phyloP scores from a whole-genome alignment of 2,888 invertebrate species.

The Diabrotica balteata region DNA sequence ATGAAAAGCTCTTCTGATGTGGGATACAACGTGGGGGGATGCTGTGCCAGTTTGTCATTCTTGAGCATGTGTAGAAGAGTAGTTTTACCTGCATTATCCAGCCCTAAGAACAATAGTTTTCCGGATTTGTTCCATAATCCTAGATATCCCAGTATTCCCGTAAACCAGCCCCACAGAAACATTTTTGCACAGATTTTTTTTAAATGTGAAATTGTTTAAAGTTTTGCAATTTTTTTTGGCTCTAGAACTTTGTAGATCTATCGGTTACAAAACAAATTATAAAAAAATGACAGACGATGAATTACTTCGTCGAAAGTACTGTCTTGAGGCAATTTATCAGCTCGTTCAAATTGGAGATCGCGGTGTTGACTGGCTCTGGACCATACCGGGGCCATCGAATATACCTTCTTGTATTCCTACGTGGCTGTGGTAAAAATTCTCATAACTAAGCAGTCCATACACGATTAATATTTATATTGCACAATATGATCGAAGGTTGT shows the following conservation, averaged over 20 bases:
- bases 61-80: constrained; percentile 99
- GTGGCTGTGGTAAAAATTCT: too few species aligned
- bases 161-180: constrained; percentile 97
- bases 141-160: constrained; percentile 93
- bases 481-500: too few species aligned
- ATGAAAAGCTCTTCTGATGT: constrained; percentile 99
- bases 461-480: too few species aligned
- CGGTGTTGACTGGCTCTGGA: not conserved
- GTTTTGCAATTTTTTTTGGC: constrained; percentile 6
- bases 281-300: constrained; percentile 17
- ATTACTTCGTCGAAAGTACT: too few species aligned
- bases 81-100: constrained; percentile 99
- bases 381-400: too few species aligned
- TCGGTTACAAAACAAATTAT: constrained; percentile 16
- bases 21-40: constrained; percentile 99
- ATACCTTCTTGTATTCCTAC: too few species aligned
- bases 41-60: constrained; percentile 99
- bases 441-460: too few species aligned
- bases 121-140: constrained; percentile 99
- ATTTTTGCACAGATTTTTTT: constrained; percentile 61
- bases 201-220: constrained; percentile 1
- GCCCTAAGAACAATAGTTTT: constrained; percentile 96
- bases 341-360: too few species aligned
- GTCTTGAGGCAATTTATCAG: too few species aligned
- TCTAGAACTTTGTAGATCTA: constrained; percentile 15